Percentiles rank a stretch among this genome's conserved stretches.
Conservation (phyloP, 2,113 vertebrate species). For the Prolemur simus region DNA sequence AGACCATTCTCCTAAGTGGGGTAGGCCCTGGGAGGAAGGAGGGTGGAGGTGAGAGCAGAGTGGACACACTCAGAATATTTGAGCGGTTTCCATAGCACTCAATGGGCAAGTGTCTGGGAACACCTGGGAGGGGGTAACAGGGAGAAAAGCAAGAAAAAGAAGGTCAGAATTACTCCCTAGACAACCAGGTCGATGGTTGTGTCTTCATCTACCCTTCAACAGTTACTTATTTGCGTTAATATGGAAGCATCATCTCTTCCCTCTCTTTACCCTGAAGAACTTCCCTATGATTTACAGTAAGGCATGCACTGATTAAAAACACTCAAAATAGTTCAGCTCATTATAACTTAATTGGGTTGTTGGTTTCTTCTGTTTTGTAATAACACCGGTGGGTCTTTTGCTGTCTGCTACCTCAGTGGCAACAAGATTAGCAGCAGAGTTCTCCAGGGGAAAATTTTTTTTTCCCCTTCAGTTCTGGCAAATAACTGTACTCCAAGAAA, state of each 20-base stretch:
- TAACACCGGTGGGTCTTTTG: neutral
- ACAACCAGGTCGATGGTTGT: too few relatives aligned
- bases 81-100: neutral
- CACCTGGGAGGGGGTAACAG: neutral
- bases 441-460: constrained; percentile 14
- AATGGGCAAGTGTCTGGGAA: neutral
- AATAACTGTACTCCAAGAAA: neutral
- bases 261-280: constrained; percentile 14
- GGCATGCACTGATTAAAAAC: neutral
- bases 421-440: neutral
- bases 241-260: neutral
- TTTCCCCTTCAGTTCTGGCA: neutral
- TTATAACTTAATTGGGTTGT: constrained; percentile 7
- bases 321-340: neutral
- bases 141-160: neutral
- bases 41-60: neutral
- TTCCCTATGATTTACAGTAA: neutral
- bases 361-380: constrained; percentile 26
- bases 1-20: neutral
- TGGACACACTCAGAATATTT: neutral
- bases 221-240: neutral
- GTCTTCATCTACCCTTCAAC: neutral
- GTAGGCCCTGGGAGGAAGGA: neutral
- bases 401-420: neutral
- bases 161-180: neutral